These are phyloP conservation scores for Tetraodon nigroviridis DNA, from an alignment of 2,113 vertebrate species.

Conservation along the genomic window DNA sequence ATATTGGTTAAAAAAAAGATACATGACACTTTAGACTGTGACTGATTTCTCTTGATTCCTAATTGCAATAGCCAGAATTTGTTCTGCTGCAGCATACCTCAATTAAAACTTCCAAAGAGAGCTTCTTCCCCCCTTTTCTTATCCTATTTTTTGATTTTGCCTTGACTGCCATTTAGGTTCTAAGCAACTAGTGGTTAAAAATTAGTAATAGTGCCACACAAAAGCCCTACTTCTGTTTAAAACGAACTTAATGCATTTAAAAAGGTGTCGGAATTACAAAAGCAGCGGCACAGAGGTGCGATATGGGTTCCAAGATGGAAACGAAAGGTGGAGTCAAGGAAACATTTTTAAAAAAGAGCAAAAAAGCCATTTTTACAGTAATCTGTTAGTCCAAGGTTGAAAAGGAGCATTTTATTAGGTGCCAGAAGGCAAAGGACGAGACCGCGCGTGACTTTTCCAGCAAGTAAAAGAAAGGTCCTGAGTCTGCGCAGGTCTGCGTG, in stretches of 20 bases:
- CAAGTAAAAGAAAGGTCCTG: conserved; percentile 39
- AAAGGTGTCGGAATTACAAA: too few species aligned
- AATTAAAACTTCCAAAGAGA: background rate
- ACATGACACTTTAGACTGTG: too few species aligned
- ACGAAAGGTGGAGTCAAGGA: background rate
- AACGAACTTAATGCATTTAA: too few species aligned
- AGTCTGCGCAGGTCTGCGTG: conserved; percentile 58
- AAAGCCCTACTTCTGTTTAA: too few species aligned
- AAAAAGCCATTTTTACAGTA: conserved; percentile 17
- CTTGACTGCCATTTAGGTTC: too few species aligned
- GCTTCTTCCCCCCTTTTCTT: conserved; percentile 4
- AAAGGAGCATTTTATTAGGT: background rate
- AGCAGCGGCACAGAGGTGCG: background rate
- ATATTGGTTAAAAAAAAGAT: too few species aligned
- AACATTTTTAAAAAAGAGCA: conserved; percentile 30
- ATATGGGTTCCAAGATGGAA: background rate
- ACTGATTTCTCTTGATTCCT: too few species aligned
- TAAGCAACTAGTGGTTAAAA: too few species aligned
- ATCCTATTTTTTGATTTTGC: too few species aligned
- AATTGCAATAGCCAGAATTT: too few species aligned
- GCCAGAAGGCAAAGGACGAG: background rate
- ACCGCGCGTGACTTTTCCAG: conserved; percentile 44
- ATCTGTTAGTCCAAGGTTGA: background rate
- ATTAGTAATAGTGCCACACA: too few species aligned
- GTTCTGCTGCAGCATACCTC: too few species aligned